Conservation (phyloP, 2,113 vertebrate species). For the Tyrannus savana region DNA sequence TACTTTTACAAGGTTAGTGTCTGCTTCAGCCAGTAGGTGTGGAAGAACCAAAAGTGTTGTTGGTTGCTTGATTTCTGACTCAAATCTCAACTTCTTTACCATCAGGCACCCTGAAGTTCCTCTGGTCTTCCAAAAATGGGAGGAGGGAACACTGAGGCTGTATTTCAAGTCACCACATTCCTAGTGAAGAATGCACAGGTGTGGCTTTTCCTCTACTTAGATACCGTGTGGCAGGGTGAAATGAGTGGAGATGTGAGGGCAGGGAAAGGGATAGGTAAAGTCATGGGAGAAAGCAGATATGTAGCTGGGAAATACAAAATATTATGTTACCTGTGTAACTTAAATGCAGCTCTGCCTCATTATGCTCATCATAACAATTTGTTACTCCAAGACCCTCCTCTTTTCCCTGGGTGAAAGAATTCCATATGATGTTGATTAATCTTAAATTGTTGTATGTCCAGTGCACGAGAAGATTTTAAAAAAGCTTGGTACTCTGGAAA, state of each 20-base stretch:
- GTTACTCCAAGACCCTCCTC: not conserved
- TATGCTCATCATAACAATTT: not conserved
- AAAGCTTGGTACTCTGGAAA: not conserved
- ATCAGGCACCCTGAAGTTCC: not conserved
- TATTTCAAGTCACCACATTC: not conserved
- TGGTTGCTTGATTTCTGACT: not conserved
- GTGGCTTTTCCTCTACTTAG: not conserved
- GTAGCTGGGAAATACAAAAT: too few species aligned
- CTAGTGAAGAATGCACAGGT: not conserved
- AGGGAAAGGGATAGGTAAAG: not conserved
- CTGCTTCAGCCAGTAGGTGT: not conserved
- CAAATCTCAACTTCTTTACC: not conserved
- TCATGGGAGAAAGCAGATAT: not conserved
- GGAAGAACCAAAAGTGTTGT: not conserved
- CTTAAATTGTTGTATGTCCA: not conserved
- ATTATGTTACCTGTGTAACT: not conserved
- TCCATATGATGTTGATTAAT: not conserved
- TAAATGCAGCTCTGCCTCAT: not conserved
- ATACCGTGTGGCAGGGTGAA: not conserved
- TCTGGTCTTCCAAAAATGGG: not conserved
- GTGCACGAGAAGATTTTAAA: accelerated
- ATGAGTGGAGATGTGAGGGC: not conserved
- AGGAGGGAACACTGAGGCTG: not conserved
- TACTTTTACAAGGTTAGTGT: not conserved
- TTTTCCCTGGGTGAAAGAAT: not conserved